Conservation (phyloP, 2,888 invertebrate genomes). For the Chrysolina americana region DNA sequence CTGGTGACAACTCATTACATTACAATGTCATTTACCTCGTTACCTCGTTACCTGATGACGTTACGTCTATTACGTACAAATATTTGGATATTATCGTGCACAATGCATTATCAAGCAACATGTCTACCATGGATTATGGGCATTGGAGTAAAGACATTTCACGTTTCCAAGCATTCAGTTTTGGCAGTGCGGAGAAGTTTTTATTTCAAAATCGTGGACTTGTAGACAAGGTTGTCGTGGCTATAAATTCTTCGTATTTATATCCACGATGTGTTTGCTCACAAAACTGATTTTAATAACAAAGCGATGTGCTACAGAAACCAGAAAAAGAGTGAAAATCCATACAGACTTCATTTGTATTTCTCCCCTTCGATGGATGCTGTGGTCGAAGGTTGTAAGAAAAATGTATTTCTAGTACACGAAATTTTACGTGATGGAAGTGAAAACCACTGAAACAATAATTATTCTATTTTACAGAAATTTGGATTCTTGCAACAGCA, state of each 20-base stretch:
- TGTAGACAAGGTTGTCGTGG: slow-evolving; percentile 10
- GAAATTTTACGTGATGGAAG: background rate
- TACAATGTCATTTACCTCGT: no score
- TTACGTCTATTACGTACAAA: no score
- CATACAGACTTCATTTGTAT: background rate
- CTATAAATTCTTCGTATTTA: slow-evolving; percentile 7
- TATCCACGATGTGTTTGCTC: slow-evolving; percentile 9
- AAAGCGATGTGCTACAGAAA: slow-evolving; percentile 7
- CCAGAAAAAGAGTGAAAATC: slow-evolving; percentile 9
- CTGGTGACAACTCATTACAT: no score
- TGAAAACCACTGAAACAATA: no score
- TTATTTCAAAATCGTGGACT: slow-evolving; percentile 16
- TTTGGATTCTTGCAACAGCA: no score
- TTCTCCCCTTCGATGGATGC: slow-evolving; percentile 12
- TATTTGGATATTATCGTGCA: no score
- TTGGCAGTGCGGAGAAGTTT: slow-evolving; percentile 14
- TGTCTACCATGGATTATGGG: no score
- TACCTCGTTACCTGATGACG: no score
- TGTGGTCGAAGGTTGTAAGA: slow-evolving; percentile 9
- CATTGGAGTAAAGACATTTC: no score
- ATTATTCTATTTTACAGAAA: no score
- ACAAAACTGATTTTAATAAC: background rate
- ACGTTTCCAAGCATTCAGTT: no score
- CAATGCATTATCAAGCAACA: no score
- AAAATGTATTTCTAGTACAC: slow-evolving; percentile 15